Base-by-base conservation (phyloP, 2,797 vertebrate species). In the Chelidonichthys spinosus region DNA sequence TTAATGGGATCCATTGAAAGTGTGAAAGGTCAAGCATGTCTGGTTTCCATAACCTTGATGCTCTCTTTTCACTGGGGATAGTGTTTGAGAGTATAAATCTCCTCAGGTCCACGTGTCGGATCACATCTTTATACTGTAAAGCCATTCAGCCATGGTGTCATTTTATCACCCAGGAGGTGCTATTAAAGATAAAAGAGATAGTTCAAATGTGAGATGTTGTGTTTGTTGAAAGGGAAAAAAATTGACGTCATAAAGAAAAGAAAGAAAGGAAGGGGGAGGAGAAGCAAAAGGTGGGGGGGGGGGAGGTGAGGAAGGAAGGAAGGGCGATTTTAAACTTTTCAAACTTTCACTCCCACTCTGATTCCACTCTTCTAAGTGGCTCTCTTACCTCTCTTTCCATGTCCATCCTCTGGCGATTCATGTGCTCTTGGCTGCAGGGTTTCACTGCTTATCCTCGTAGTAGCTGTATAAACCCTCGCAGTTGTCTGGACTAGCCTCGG, bases 401-500 rank as follows among this genome's bases (percentile, higher is more conserved):
- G 70, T 72, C 44, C 4, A 25, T 78, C 67, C 70, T 69, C 64
- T 50, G 40, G 50, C 69, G 62, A 55, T 79, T 32, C 59, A 44
- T 81, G 82, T 74, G 69, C 85, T 82, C 74, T 82, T 63, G 77
- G 44, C 74, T 83, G 84, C 74, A 68, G 76, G 73, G 75, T 83
- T 84, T 69, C 83, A 61, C 69, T 71, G 76, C 81, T 88, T 79
- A 79, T 83, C 87, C 74, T 81, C 79, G 74, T 72, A 78, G 85
- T 77, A 62, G 78, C 85, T 77, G 78, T 78, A 86, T 82, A 87
- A 91, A 89, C 83, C 83, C 72, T 76, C 10, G 14, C 69, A 69
- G 82, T 90, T 87, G 90, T 90, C 85, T 87, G 85, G 89, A 85
- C 83, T 49, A 72, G 85, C 83, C 43, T 62, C 87, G 88, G 89